Conservation (phyloP, 2,797 vertebrate species). For the Eutrigla gurnardus region DNA sequence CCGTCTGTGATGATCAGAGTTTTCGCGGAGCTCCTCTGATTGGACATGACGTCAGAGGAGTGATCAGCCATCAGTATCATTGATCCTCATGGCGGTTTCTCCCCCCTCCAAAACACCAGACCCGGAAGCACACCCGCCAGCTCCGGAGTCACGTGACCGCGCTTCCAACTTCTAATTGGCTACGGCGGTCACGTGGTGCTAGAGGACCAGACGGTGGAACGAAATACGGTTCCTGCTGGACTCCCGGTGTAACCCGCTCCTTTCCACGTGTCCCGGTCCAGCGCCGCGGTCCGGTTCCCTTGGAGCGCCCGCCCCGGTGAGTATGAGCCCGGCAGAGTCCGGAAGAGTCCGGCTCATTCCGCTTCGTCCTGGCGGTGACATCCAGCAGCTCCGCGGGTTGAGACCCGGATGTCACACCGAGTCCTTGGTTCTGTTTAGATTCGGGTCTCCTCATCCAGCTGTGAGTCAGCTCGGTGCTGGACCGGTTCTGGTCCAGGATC, state of each 20-base stretch:
- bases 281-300: not conserved
- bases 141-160: constrained; percentile 19
- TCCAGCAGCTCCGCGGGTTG: not conserved
- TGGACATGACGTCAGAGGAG: constrained; percentile 65
- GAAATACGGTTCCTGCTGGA: not conserved
- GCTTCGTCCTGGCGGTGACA: not conserved
- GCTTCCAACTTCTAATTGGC: constrained; percentile 49
- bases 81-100: not conserved
- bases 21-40: constrained; percentile 50
- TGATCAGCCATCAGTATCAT: not conserved
- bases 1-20: constrained; percentile 76
- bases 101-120: constrained; percentile 1
- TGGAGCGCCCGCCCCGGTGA: constrained; percentile 24
- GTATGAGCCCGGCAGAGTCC: not conserved
- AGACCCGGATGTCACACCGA: not conserved
- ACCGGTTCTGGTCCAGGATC: not conserved
- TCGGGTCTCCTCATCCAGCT: no score
- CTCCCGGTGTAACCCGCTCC: not conserved
- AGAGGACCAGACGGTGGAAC: not conserved
- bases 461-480: not conserved
- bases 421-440: not conserved
- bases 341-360: not conserved
- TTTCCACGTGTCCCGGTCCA: constrained; percentile 6
- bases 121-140: constrained; percentile 38
- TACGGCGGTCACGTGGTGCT: constrained; percentile 3